Evolutionary conservation across 2,113 vertebrate genomes (phyloP), one percentile per base, ranked within the genome.

Genomic region (Phoenicopterus ruber): DNA sequence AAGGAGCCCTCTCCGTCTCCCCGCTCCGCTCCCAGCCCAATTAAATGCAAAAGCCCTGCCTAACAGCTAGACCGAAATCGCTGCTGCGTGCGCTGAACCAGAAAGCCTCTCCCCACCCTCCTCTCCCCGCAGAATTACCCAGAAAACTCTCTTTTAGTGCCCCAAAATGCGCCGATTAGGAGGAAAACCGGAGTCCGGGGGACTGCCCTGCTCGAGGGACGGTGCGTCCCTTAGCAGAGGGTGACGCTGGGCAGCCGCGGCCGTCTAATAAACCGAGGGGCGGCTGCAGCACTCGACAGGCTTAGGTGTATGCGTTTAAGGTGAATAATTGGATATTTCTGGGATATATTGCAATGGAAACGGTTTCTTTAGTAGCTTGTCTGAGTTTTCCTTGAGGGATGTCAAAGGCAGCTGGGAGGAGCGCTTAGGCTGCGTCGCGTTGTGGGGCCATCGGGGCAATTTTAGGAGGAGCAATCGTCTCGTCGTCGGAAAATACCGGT

Each of bases 261-360:
- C 44, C 15, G 2, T 3, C 18, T 25, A 2, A 34, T 17, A 22
- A 29, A 19, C 2, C 0, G 0, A 19, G 32, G n/a, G 26, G 28
- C 5, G 5, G 7, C 31, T 22, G 18, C 13, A 4, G 10, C 13
- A 2, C 31, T 34, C 55, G 28, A 13, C 44, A 34, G 24, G 44
- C 34, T 65, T 11, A 13, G 20, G 5, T 20, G 29, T 22, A 4
- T 2, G 57, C 20, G 70, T 24, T 85, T 20, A 17, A 15, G 50
- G 31, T 7, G 40, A 52, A 58, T 38, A 24, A 31, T 6, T 54
- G 36, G 49, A 1, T 40, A 2, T 38, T 31, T 26, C 26, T 11
- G 38, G 15, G 55, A 22, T 52, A 2, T 28, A 16, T 15, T 26
- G 34, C 18, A 29, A 29, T 26, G 26, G 65, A 54, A 74, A 71